A percentile compares a stretch with the other conserved stretches of the same genome.
These are phyloP conservation scores for Brachionus paranguensis DNA, from an alignment of 1,140 invertebrate genomes.

Conservation along the genomic window DNA sequence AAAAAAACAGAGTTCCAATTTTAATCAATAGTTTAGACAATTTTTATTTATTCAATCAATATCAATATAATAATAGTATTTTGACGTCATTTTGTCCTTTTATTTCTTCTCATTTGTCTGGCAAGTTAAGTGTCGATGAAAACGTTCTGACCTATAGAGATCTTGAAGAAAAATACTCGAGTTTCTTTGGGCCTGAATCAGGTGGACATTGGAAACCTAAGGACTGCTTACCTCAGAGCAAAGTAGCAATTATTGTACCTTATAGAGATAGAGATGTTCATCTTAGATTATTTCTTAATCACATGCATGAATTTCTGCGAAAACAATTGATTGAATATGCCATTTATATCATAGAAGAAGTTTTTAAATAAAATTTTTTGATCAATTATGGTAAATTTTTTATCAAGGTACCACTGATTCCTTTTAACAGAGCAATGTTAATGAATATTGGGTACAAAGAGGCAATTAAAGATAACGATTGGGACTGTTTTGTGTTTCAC, in stretches of 20 bases:
- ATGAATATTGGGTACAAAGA: slow-evolving; percentile 82
- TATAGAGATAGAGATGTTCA: slow-evolving; percentile 55
- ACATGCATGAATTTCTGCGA: slow-evolving; percentile 50
- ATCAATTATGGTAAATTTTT: slow-evolving; percentile 40
- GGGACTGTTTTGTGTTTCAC: slow-evolving; percentile 82
- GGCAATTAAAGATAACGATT: slow-evolving; percentile 61
- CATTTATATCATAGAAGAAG: slow-evolving; percentile 53
- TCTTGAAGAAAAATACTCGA: background rate
- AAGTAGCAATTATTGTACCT: slow-evolving; percentile 55
- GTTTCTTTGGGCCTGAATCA: background rate
- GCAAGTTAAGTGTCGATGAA: background rate
- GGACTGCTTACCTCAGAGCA: slow-evolving; percentile 66
- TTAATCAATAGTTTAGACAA: background rate
- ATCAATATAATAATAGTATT: background rate
- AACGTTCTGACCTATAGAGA: background rate
- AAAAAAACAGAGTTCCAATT: background rate
- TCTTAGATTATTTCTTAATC: slow-evolving; percentile 47
- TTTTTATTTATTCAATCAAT: background rate
- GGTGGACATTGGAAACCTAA: slow-evolving; percentile 71
- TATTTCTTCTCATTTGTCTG: background rate
- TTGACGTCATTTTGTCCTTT: background rate
- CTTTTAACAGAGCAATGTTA: slow-evolving; percentile 79
- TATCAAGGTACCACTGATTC: slow-evolving; percentile 59
- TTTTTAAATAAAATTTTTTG: background rate
- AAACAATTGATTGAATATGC: slow-evolving; percentile 49